A percentile compares a stretch with the other conserved stretches of the same genome.
These are phyloP conservation scores for Drosophila tanythrix DNA, from an alignment of 2,888 invertebrate genomes.

Conservation along the genomic window DNA sequence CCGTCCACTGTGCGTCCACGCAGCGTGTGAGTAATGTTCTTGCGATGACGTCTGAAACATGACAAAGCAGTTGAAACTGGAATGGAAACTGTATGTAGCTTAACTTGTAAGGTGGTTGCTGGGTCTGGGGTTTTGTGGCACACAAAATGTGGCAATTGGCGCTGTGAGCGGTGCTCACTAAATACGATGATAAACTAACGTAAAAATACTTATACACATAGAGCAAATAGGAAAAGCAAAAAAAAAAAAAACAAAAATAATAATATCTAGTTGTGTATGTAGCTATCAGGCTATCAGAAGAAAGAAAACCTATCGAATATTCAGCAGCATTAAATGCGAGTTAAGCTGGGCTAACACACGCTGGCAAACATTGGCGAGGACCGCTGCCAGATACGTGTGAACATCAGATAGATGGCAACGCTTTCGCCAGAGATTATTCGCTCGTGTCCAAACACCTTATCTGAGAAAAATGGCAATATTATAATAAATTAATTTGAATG, in stretches of 20 bases:
- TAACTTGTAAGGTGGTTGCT: constrained; percentile 37
- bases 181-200: constrained; percentile 46
- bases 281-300: constrained; percentile 33
- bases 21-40: constrained; percentile 54
- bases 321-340: constrained; percentile 57
- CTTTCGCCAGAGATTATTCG: neutral
- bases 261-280: constrained; percentile 34
- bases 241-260: neutral
- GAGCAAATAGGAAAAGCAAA: neutral
- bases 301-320: constrained; percentile 30
- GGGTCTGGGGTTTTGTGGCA: constrained; percentile 14
- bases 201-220: constrained; percentile 32
- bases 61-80: constrained; percentile 63
- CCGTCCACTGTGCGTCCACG: constrained; percentile 47
- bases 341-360: constrained; percentile 31
- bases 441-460: neutral
- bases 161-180: constrained; percentile 37
- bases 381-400: neutral
- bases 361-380: neutral
- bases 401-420: neutral
- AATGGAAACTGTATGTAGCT: constrained; percentile 52
- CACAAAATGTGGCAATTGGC: constrained; percentile 16
- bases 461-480: neutral
- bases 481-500: neutral
- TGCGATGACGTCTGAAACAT: constrained; percentile 64